Base-by-base conservation (phyloP, 2,888 invertebrate genomes). In the Noctua janthe region DNA sequence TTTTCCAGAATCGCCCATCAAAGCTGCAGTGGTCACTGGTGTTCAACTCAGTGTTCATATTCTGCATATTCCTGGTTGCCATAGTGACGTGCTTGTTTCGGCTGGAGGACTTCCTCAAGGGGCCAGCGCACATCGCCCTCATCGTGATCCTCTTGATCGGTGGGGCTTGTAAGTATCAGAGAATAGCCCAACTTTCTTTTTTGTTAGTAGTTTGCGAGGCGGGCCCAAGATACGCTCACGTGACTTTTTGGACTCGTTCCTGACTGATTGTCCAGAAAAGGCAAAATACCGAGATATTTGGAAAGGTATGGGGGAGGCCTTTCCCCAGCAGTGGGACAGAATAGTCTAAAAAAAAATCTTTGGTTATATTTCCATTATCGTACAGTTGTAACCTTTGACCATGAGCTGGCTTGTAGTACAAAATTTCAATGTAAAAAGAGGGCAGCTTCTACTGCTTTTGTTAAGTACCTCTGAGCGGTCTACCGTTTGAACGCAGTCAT, bases 41-140 rank as follows among this genome's bases (percentile, higher is more conserved):
- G 8, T 96, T 95, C 89, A 97, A 97, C 92, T 95, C 95, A 0
- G 95, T 97, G 86, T 97, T 97, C 92, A 95, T 96, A 74, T 88
- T 96, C 82, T 97, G 96, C 92, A 92, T 96, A 71, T 95, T 96
- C 89, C 91, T 97, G 82, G 95, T 97, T 39, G 94, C 94, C 0
- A 90, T 94, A 39, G 96, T 97, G 51, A 95, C 94, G 1, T 95
- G 95, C 70, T 91, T 97, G 39, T 97, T 96, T 91, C 93, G 96
- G 43, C 90, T 94, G 8, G 89, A 91, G 6, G 71, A 89, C 1
- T 93, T 90, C 85, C 86, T 96, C 64, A 82, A 91, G 10, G 75
- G 85, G 0, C 91, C 95, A 0, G 93, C 89, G 3, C 92, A 94
- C 73, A 88, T 96, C 3, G 92, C 90, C 0, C 88, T 95, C 3